Evolutionary conservation across 2,888 invertebrate species (phyloP).

Genomic region (Aproaerema taeniolella): DNA sequence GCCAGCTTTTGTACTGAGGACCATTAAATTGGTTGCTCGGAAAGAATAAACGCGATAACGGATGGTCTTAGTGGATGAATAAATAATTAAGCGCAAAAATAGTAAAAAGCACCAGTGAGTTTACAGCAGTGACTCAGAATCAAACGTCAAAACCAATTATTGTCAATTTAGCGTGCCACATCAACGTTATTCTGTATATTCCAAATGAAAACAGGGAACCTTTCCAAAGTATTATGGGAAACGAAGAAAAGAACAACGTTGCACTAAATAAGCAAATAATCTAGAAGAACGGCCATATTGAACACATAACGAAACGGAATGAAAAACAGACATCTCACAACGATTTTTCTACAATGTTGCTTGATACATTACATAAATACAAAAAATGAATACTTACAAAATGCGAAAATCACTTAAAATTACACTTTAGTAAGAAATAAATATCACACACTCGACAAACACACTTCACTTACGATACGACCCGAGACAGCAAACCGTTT

Average conservation of each 20-base stretch:
- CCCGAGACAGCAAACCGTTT: conserved; percentile 73
- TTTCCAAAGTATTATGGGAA: too few species aligned
- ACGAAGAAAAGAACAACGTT: too few species aligned
- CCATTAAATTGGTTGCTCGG: too few species aligned
- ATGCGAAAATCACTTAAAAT: conserved; percentile 52
- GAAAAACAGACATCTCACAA: conserved; percentile 25
- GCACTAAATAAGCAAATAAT: conserved; percentile 42
- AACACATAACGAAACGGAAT: conserved; percentile 46
- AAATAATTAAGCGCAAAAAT: conserved; percentile 24
- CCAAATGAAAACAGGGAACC: too few species aligned
- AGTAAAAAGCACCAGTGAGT: conserved; percentile 20
- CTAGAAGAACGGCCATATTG: conserved; percentile 71
- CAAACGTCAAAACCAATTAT: conserved; percentile 63
- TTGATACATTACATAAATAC: not conserved
- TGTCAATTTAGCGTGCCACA: conserved; percentile 66
- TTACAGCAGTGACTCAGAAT: conserved; percentile 60
- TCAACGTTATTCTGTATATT: conserved; percentile 60
- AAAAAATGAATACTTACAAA: conserved; percentile 54
- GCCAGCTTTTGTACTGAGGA: too few species aligned
- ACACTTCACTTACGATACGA: conserved; percentile 71
- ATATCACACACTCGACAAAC: conserved; percentile 61
- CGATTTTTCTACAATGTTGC: conserved; percentile 6
- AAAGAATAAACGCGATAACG: too few species aligned
- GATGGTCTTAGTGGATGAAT: too few species aligned
- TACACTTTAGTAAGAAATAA: conserved; percentile 52